Evolutionary conservation across 2,797 vertebrate genomes (phyloP).

Genomic region (Morelia viridis): DNA sequence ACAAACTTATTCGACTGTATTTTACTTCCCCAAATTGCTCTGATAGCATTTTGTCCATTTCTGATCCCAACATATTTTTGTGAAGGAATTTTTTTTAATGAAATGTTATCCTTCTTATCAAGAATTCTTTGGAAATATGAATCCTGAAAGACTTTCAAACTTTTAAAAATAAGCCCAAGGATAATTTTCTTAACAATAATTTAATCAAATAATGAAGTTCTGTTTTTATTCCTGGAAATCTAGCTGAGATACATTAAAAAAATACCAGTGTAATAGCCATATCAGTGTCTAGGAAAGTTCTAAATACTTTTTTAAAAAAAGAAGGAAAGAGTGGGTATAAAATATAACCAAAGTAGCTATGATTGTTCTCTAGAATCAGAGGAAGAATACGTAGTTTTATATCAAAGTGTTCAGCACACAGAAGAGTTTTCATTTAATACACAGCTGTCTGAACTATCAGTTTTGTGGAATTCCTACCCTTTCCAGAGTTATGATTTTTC

Average conservation of each 20-base stretch:
- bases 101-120: constrained; percentile 32
- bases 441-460: background rate
- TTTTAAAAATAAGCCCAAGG: accelerated
- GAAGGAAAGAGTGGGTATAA: constrained; percentile 6
- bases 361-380: background rate
- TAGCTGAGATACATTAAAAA: constrained; percentile 33
- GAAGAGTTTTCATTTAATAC: background rate
- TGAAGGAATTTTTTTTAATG: background rate
- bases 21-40: background rate
- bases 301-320: background rate
- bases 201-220: constrained; percentile 31
- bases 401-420: background rate
- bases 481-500: background rate
- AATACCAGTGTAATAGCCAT: constrained; percentile 37
- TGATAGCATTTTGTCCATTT: background rate
- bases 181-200: background rate
- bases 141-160: constrained; percentile 20
- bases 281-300: constrained; percentile 57
- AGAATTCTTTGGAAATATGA: constrained; percentile 30
- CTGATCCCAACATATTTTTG: background rate
- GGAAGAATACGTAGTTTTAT: background rate
- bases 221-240: constrained; percentile 43
- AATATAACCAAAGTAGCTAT: background rate
- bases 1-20: background rate
- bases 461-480: background rate